These are phyloP conservation scores for Chrysotoxum bicinctum DNA, from an alignment of 2,888 invertebrate genomes.

Conservation along the genomic window DNA sequence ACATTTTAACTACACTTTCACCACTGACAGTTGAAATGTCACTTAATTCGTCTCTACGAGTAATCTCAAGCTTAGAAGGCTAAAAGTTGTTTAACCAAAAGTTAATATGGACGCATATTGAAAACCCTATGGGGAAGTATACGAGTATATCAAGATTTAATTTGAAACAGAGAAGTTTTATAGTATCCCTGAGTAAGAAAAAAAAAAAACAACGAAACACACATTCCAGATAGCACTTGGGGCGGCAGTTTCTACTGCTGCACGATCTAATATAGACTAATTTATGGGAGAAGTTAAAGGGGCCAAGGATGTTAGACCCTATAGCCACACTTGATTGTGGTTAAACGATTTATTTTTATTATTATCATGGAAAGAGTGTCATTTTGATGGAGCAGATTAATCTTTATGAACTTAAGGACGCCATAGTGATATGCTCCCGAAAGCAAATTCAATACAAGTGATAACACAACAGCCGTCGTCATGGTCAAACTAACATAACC, in stretches of 20 bases:
- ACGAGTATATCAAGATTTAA: constrained; percentile 18
- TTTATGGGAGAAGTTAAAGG: constrained; percentile 23
- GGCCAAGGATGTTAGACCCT: background rate
- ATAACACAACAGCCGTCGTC: background rate
- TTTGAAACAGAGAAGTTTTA: constrained; percentile 25
- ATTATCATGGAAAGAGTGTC: background rate
- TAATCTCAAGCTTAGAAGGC: no score
- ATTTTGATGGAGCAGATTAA: constrained; percentile 13
- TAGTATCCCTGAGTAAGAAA: background rate
- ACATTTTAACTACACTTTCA: no score
- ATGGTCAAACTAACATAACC: no score
- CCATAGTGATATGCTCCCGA: background rate
- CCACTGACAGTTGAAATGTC: no score
- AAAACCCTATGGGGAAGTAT: background rate
- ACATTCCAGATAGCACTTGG: background rate
- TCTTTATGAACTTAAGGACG: constrained; percentile 16
- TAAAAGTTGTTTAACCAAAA: background rate
- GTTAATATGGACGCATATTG: background rate
- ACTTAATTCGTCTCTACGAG: no score
- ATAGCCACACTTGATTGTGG: constrained; percentile 1
- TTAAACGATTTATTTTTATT: constrained; percentile 36
- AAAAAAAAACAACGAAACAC: background rate
- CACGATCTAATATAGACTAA: constrained; percentile 21
- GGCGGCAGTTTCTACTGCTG: background rate
- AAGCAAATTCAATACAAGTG: background rate